These are phyloP conservation scores for Ophthalmolycus amberensis DNA, from an alignment of 2,113 vertebrate genomes.

Conservation along the genomic window DNA sequence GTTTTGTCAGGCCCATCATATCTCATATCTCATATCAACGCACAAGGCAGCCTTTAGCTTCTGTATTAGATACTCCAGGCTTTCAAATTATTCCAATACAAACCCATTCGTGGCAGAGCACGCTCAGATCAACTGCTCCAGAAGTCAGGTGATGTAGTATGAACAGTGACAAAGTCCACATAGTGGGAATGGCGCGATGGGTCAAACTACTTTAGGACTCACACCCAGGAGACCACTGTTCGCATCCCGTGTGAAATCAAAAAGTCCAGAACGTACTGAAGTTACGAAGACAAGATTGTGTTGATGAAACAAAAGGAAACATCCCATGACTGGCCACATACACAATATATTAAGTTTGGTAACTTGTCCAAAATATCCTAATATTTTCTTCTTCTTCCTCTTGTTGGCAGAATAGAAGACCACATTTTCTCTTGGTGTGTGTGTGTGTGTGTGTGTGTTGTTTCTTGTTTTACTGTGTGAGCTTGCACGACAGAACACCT, in stretches of 20 bases:
- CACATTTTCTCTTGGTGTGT: neutral
- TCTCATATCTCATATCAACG: neutral
- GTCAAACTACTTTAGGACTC: too few relatives aligned
- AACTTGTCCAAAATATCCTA: neutral
- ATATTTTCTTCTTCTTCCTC: neutral
- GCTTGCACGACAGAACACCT: constrained; percentile 25
- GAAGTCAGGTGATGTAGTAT: neutral
- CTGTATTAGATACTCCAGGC: neutral
- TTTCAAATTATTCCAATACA: neutral
- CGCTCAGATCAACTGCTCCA: neutral
- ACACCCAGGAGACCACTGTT: too few relatives aligned
- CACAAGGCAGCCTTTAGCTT: neutral
- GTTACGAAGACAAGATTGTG: too few relatives aligned
- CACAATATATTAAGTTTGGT: neutral
- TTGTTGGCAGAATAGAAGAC: neutral
- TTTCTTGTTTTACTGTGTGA: constrained; percentile 1
- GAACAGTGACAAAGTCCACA: neutral
- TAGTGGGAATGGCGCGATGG: too few relatives aligned
- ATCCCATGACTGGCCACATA: neutral
- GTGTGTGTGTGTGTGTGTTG: neutral
- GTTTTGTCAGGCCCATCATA: neutral
- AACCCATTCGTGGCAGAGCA: neutral
- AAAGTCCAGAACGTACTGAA: too few relatives aligned
- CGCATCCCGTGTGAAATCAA: neutral
- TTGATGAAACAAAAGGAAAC: constrained; percentile 18